These are phyloP conservation scores for Euura saliciscinereae DNA, from an alignment of 1,140 invertebrate species.

Conservation along the genomic window DNA sequence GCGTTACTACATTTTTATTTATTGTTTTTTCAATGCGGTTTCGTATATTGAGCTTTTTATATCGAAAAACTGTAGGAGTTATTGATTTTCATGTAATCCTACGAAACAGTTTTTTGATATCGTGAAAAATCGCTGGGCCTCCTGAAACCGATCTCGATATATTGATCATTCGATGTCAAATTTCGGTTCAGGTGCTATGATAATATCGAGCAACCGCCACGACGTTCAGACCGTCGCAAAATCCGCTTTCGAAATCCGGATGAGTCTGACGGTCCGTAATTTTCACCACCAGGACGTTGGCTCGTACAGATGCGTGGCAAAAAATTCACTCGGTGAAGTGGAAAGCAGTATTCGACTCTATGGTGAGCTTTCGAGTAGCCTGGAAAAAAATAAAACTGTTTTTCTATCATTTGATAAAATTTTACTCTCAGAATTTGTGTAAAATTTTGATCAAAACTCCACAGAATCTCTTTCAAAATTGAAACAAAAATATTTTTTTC, in stretches of 20 bases:
- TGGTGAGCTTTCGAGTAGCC: slow-evolving; percentile 65
- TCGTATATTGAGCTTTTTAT: too few species aligned
- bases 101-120: background rate
- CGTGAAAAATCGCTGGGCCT: background rate
- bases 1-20: too few species aligned
- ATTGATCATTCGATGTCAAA: background rate
- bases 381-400: background rate
- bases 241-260: slow-evolving; percentile 81
- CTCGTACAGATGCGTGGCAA: slow-evolving; percentile 86
- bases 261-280: slow-evolving; percentile 81
- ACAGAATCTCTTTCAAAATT: too few species aligned
- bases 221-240: slow-evolving; percentile 75
- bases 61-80: too few species aligned
- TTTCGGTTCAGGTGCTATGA: slow-evolving; percentile 73
- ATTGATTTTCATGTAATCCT: too few species aligned
- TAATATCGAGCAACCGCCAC: slow-evolving; percentile 81
- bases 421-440: background rate
- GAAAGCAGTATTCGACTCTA: slow-evolving; percentile 88
- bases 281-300: slow-evolving; percentile 83
- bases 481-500: too few species aligned
- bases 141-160: background rate
- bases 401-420: too few species aligned
- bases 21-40: background rate
- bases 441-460: background rate
- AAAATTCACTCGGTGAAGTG: slow-evolving; percentile 89